A percentile compares a stretch with the other conserved stretches of the same genome.
phyloP scores from a whole-genome alignment of 2,113 vertebrate genomes.

The Paedocypris sp. region DNA sequence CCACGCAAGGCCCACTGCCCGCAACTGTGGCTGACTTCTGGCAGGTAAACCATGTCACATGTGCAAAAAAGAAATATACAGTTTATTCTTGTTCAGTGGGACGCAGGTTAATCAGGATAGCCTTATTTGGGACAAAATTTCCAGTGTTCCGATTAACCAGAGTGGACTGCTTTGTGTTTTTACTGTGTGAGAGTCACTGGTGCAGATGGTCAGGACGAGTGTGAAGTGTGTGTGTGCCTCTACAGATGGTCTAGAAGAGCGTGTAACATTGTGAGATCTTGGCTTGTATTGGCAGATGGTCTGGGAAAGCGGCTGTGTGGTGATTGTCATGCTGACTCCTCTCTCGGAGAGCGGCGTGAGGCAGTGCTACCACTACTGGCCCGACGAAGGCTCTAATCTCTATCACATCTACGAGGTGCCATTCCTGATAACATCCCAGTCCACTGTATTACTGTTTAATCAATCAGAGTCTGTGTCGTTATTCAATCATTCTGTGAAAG shows the following conservation, averaged over 20 bases:
- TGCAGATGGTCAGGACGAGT: neutral
- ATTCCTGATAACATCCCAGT: neutral
- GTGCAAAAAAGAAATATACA: neutral
- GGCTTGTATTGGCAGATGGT: conserved; percentile 89
- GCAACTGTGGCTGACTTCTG: conserved; percentile 92
- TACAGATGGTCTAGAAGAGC: neutral
- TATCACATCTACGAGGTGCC: conserved; percentile 95
- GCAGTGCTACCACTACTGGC: conserved; percentile 97
- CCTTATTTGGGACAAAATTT: no score
- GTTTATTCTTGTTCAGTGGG: neutral
- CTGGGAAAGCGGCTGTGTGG: conserved; percentile 95
- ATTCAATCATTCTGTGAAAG: no score
- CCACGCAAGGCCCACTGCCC: conserved; percentile 86
- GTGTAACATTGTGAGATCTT: neutral
- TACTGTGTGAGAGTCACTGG: neutral
- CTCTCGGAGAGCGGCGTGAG: conserved; percentile 83
- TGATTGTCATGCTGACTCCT: conserved; percentile 91
- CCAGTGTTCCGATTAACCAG: no score
- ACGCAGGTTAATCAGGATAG: no score
- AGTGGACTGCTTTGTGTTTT: no score
- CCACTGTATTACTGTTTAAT: no score
- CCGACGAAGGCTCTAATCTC: conserved; percentile 88
- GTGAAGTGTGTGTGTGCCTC: neutral
- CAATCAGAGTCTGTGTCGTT: no score
- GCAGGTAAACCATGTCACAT: conserved; percentile 68